Percentiles rank a stretch among this genome's conserved stretches.
Evolutionary conservation across 2,888 invertebrate genomes (phyloP).

Genomic region (Halictus ligatus): DNA sequence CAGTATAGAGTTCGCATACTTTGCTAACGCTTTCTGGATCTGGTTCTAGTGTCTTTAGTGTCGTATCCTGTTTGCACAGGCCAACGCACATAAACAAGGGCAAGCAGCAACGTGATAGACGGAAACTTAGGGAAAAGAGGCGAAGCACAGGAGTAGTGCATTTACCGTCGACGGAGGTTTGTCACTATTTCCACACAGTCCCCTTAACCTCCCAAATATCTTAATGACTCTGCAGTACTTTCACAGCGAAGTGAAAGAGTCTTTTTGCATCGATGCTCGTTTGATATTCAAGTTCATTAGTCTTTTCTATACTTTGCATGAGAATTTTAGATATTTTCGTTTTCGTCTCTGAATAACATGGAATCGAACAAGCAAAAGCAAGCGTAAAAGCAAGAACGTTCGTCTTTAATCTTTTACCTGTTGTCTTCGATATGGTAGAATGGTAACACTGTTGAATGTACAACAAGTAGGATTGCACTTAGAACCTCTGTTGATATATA

Average conservation of each 20-base stretch:
- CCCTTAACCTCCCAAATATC: constrained; percentile 46
- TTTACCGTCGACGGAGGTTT: constrained; percentile 86
- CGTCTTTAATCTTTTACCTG: not conserved
- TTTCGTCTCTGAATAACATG: not conserved
- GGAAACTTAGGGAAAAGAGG: constrained; percentile 87
- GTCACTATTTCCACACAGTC: constrained; percentile 68
- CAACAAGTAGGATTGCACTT: constrained; percentile 52
- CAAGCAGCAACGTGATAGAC: constrained; percentile 86
- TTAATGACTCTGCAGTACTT: constrained; percentile 38
- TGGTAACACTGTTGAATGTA: constrained; percentile 36
- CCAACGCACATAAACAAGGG: constrained; percentile 86
- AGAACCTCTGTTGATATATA: constrained; percentile 20
- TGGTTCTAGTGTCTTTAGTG: constrained; percentile 75
- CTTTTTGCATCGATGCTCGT: constrained; percentile 23
- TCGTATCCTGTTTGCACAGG: constrained; percentile 79
- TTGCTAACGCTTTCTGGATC: constrained; percentile 70
- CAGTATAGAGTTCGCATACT: constrained; percentile 50
- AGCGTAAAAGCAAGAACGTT: not conserved
- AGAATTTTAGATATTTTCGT: not conserved
- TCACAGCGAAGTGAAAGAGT: constrained; percentile 21
- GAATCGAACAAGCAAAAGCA: not conserved
- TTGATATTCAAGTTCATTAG: constrained; percentile 15
- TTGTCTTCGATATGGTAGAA: constrained; percentile 16
- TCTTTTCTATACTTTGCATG: constrained; percentile 44
- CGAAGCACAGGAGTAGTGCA: constrained; percentile 87